A percentile compares a stretch with the other conserved stretches of the same genome.
These are phyloP conservation scores for Chloroceryle amazona DNA, from an alignment of 2,797 vertebrate genomes.

Conservation along the genomic window DNA sequence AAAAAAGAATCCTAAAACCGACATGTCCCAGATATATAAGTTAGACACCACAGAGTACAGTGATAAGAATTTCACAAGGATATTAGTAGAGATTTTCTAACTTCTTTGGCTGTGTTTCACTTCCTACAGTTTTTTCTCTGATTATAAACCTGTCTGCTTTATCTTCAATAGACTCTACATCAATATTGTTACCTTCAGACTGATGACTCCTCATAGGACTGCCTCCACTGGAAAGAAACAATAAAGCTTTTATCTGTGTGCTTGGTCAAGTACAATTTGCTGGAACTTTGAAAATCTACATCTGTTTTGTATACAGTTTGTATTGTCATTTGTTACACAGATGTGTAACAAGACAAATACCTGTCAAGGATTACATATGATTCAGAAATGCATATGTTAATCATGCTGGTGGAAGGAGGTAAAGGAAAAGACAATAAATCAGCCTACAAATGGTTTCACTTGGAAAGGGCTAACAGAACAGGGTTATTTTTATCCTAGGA, in stretches of 20 bases:
- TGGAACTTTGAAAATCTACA: conserved; percentile 69
- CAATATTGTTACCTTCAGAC: neutral
- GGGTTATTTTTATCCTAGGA: conserved; percentile 88
- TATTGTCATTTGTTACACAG: conserved; percentile 82
- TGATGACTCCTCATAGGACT: neutral
- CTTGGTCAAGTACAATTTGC: conserved; percentile 75
- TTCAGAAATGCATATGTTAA: conserved; percentile 81
- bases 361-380: conserved; percentile 79
- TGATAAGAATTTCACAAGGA: neutral
- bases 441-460: conserved; percentile 82
- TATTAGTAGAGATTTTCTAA: neutral
- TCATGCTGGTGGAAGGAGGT: conserved; percentile 77
- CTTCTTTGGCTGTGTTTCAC: neutral
- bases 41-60: neutral
- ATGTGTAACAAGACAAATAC: conserved; percentile 83
- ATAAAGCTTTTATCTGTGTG: conserved; percentile 69
- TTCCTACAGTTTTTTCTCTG: neutral
- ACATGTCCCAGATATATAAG: neutral
- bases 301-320: conserved; percentile 78
- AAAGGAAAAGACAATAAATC: conserved; percentile 82
- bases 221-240: conserved; percentile 22
- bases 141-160: neutral
- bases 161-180: neutral
- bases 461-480: conserved; percentile 81
- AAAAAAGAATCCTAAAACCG: neutral